These are phyloP conservation scores for Oceanites oceanicus DNA, from an alignment of 2,113 vertebrate genomes.

Conservation along the genomic window DNA sequence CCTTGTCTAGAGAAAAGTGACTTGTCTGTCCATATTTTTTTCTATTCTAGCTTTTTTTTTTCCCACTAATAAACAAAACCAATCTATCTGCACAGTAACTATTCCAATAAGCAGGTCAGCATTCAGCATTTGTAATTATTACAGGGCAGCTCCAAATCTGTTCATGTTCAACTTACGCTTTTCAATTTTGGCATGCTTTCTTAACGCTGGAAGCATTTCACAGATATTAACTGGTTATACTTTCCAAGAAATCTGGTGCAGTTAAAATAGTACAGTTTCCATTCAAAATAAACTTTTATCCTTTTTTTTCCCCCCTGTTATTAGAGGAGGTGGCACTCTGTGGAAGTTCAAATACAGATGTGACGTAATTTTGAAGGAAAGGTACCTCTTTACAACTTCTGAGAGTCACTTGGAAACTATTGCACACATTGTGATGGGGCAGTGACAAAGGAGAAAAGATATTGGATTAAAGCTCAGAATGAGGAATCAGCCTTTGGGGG, in stretches of 20 bases:
- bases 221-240: conserved; percentile 9
- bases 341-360: not conserved
- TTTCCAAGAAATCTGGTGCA: conserved; percentile 48
- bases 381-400: not conserved
- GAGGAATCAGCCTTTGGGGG: not conserved
- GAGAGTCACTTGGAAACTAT: not conserved
- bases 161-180: not conserved
- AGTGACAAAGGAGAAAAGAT: not conserved
- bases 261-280: not conserved
- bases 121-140: not conserved
- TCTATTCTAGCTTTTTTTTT: not conserved
- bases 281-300: not conserved
- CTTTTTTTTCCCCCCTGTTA: not conserved
- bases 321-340: not conserved
- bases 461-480: not conserved
- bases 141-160: not conserved
- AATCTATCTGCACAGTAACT: not conserved
- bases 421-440: not conserved
- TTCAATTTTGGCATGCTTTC: conserved; percentile 22
- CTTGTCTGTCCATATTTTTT: not conserved
- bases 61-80: not conserved
- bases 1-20: not conserved
- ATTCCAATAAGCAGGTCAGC: not conserved
- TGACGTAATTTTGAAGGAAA: not conserved
- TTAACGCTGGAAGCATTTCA: conserved; percentile 42